Evolutionary conservation across 2,113 vertebrate genomes (phyloP).

Genomic region (Elephas maximus): DNA sequence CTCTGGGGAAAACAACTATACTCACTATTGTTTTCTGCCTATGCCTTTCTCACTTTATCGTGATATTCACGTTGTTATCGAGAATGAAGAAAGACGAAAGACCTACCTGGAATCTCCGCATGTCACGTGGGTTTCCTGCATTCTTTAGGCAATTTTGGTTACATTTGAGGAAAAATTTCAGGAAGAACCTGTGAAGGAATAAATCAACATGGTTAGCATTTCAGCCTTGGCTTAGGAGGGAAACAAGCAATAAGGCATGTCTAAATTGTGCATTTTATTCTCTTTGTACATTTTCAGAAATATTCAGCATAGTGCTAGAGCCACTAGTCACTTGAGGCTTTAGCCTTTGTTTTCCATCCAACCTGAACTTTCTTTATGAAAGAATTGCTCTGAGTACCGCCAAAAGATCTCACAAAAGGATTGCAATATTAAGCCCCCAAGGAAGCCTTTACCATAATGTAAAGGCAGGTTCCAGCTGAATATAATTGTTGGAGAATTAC

Average conservation of each 20-base stretch:
- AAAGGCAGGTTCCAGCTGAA: slow-evolving; percentile 54
- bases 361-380: neutral
- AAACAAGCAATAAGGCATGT: neutral
- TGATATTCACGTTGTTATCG: neutral
- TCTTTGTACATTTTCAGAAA: neutral
- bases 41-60: neutral
- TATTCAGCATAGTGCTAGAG: neutral
- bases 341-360: neutral
- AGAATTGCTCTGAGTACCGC: neutral
- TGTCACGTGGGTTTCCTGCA: slow-evolving; percentile 98
- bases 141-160: slow-evolving; percentile 99
- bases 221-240: neutral
- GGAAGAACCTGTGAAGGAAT: slow-evolving; percentile 95
- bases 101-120: slow-evolving; percentile 99
- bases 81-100: slow-evolving; percentile 47
- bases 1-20: slow-evolving; percentile 49
- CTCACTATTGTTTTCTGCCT: neutral
- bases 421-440: slow-evolving; percentile 17
- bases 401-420: slow-evolving; percentile 48
- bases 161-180: slow-evolving; percentile 99
- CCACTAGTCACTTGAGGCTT: neutral
- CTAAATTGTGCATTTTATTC: neutral
- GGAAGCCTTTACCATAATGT: slow-evolving; percentile 30
- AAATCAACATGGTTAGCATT: slow-evolving; percentile 70
- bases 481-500: slow-evolving; percentile 61